phyloP scores from a whole-genome alignment of 1,140 invertebrate genomes.

The Apis cerana region DNA sequence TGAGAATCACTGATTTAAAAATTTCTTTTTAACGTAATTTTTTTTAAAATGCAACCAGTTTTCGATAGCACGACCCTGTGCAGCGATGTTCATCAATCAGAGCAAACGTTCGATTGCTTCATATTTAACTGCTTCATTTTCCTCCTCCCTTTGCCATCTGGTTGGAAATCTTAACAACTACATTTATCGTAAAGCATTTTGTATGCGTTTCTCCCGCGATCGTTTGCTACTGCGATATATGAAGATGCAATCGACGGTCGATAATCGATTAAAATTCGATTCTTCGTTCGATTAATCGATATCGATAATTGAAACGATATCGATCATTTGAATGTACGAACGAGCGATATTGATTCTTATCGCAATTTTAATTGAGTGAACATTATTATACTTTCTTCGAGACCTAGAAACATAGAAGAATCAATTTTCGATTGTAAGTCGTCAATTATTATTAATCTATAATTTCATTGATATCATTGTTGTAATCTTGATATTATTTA shows the following conservation, averaged over 20 bases:
- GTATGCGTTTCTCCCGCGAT: constrained; percentile 51
- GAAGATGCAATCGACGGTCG: background rate
- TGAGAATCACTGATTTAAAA: background rate
- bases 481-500: background rate
- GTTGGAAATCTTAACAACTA: constrained; percentile 63
- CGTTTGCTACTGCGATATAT: constrained; percentile 22
- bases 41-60: background rate
- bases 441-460: background rate
- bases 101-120: constrained; percentile 20
- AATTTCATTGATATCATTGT: background rate
- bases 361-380: background rate
- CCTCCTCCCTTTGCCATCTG: constrained; percentile 48
- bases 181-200: constrained; percentile 63
- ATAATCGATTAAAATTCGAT: background rate
- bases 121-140: constrained; percentile 29
- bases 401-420: background rate
- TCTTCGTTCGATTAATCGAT: too few relatives aligned
- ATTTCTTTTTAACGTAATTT: too few relatives aligned
- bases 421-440: too few relatives aligned
- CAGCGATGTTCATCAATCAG: constrained; percentile 25
- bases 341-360: background rate
- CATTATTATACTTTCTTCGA: background rate
- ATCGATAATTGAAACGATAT: background rate
- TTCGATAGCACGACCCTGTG: background rate
- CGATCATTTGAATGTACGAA: background rate